These are phyloP conservation scores for Calyptommatus sinebrachiatus DNA, from an alignment of 2,113 vertebrate species.

Conservation along the genomic window DNA sequence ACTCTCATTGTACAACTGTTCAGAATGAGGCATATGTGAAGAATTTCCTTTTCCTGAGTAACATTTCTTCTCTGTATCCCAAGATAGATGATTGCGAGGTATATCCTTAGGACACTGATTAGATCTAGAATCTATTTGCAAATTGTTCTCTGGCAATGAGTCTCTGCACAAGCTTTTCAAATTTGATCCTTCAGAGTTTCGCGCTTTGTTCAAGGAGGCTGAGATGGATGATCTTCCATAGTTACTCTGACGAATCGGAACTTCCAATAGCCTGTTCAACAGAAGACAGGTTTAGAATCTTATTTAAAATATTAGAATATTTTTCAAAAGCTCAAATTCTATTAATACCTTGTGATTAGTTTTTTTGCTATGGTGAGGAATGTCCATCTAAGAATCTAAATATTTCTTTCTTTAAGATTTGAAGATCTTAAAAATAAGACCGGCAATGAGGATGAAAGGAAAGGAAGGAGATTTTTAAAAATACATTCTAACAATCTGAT, in stretches of 20 bases:
- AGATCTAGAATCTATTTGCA: conserved; percentile 58
- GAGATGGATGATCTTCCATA: conserved; percentile 49
- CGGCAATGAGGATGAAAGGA: no score
- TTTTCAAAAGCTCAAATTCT: not conserved
- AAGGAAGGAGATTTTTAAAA: no score
- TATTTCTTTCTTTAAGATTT: no score
- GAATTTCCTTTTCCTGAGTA: conserved; percentile 61
- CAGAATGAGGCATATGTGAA: conserved; percentile 31
- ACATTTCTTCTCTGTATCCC: conserved; percentile 53
- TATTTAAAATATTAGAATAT: conserved; percentile 12
- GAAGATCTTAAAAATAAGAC: no score
- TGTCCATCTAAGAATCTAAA: not conserved
- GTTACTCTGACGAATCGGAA: conserved; percentile 66
- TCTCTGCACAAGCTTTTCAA: conserved; percentile 64
- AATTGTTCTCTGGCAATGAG: conserved; percentile 51
- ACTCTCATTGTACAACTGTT: conserved; percentile 56
- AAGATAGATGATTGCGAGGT: conserved; percentile 49
- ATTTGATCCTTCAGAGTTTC: conserved; percentile 55
- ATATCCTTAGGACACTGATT: conserved; percentile 67
- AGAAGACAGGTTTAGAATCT: conserved; percentile 13
- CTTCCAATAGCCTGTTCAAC: conserved; percentile 64
- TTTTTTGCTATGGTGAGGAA: not conserved
- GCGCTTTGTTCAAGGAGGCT: conserved; percentile 40
- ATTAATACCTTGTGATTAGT: not conserved
- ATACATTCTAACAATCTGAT: no score